Base-by-base conservation (phyloP, 2,797 vertebrate species). In the Pelochelys cantorii region DNA sequence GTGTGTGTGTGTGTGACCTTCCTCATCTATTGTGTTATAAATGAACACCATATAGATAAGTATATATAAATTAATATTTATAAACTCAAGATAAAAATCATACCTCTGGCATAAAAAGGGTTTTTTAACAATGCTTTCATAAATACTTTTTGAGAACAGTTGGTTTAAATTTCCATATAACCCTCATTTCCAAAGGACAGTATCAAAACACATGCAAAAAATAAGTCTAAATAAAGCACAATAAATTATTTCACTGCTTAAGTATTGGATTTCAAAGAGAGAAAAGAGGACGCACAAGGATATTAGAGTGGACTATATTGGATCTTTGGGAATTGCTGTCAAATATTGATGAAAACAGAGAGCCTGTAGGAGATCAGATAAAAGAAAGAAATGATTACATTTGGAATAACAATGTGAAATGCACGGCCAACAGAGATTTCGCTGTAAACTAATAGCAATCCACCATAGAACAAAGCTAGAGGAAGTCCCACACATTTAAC, bases 251-350 rank as follows among this genome's bases (percentile, higher is more conserved):
- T 98, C 98, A 98, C 97, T 97, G 97, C 96, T 96, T 96, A 97
- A 94, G 96, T 97, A 98, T 98, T 98, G 95, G 95, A 98, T 98
- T 98, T 98, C 98, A 98, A 98, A 98, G 98, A 87, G 86, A 97
- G 93, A 97, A 94, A 90, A 98, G 93, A 97, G 96, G 90, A 97
- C 95, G 96, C 97, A 96, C 92, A 91, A 98, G 96, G 97, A 98
- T 98, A 98, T 98, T 98, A 98, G 97, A 97, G 94, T 91, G 93
- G 96, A 98, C 97, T 97, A 97, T 97, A 98, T 96, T 97, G 98
- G 96, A 97, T 98, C 98, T 97, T 96, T 97, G 98, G 98, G 98
- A 98, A 98, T 98, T 98, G 97, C 98, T 98, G 98, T 98, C 98
- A 98, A 96, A 97, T 97, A 98, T 97, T 98, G 97, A 98, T 98